Conservation (phyloP, 2,888 invertebrate genomes). For the Synergus japonicus region DNA sequence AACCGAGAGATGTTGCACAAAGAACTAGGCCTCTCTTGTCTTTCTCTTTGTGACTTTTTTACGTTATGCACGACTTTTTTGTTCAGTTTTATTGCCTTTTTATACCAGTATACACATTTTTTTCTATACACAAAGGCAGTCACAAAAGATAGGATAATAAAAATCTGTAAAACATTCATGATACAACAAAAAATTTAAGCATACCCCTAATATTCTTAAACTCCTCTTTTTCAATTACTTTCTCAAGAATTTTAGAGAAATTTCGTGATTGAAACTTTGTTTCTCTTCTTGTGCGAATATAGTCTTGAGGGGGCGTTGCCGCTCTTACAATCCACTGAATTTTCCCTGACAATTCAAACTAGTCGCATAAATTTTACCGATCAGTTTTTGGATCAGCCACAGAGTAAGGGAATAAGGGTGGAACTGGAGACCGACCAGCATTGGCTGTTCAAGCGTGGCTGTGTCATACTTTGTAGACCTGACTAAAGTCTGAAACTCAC, state of each 20-base stretch:
- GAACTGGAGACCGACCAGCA: background rate
- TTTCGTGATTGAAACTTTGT: background rate
- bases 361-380: slow-evolving; percentile 66
- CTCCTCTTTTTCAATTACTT: too few relatives aligned
- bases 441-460: slow-evolving; percentile 26
- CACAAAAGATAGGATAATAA: background rate
- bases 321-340: slow-evolving; percentile 43
- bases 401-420: background rate
- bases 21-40: background rate
- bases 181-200: too few relatives aligned
- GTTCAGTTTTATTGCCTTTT: background rate
- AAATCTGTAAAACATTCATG: background rate
- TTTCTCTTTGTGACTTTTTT: background rate
- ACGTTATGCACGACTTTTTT: background rate
- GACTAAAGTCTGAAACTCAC: slow-evolving; percentile 36
- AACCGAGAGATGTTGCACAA: background rate
- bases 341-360: slow-evolving; percentile 59
- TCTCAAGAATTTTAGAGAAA: background rate
- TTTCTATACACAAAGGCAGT: background rate
- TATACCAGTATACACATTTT: background rate
- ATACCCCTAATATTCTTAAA: too few relatives aligned
- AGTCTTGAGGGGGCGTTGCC: background rate
- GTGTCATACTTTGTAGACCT: slow-evolving; percentile 31
- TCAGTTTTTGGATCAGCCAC: slow-evolving; percentile 61
- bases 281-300: background rate